A percentile compares a stretch with the other conserved stretches of the same genome.
Evolutionary conservation across 2,113 vertebrate genomes (phyloP).

Genomic region (Polyodon spathula): DNA sequence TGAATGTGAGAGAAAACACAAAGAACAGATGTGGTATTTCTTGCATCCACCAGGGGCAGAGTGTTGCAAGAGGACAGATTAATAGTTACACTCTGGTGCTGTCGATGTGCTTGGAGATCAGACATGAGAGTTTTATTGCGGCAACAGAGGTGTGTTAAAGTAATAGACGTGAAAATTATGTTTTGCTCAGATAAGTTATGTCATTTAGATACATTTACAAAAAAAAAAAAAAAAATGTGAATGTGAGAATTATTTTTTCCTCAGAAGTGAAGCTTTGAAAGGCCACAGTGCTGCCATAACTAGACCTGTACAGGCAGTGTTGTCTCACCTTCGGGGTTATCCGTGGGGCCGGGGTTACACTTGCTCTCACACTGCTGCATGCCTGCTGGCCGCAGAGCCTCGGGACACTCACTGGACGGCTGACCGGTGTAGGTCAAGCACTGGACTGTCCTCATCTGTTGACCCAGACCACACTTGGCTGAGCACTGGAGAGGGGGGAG

Average conservation of each 20-base stretch:
- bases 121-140: too few relatives aligned
- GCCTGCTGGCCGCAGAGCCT: conserved; percentile 62
- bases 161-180: too few relatives aligned
- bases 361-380: conserved; percentile 89
- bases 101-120: too few relatives aligned
- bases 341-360: conserved; percentile 72
- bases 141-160: too few relatives aligned
- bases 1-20: too few relatives aligned
- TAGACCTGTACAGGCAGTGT: background rate
- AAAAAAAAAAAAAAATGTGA: too few relatives aligned
- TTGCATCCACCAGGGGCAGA: too few relatives aligned
- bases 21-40: too few relatives aligned
- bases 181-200: too few relatives aligned
- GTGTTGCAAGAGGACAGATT: too few relatives aligned
- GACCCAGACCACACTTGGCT: conserved; percentile 77
- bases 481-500: conserved; percentile 64
- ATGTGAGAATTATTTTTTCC: background rate
- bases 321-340: conserved; percentile 81
- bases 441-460: conserved; percentile 79
- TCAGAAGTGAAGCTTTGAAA: background rate
- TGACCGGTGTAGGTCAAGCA: conserved; percentile 77
- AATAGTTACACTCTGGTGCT: too few relatives aligned
- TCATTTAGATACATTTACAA: too few relatives aligned
- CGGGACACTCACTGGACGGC: conserved; percentile 72
- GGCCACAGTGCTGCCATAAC: background rate